Conservation (phyloP, 2,888 invertebrate species). For the Ophioninae sp. region DNA sequence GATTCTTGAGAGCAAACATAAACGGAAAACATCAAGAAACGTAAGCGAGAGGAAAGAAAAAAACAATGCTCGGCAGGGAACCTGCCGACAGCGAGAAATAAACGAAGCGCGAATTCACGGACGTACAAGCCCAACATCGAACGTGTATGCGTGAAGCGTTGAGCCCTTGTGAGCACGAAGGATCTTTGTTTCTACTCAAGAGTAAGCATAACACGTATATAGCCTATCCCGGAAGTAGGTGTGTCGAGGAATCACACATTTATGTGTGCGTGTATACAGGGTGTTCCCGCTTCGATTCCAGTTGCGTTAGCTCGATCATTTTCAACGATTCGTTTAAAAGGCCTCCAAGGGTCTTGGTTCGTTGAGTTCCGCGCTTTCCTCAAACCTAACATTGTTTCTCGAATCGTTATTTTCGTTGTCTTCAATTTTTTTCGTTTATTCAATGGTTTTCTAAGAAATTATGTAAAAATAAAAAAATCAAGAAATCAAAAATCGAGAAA, state of each 20-base stretch:
- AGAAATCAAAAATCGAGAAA: no score
- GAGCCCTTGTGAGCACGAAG: slow-evolving; percentile 47
- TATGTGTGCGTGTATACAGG: background rate
- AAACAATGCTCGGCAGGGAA: background rate
- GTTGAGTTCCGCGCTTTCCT: background rate
- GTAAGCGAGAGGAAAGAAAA: background rate
- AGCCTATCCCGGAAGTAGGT: slow-evolving; percentile 59
- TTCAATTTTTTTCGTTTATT: background rate
- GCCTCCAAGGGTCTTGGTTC: background rate
- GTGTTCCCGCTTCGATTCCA: background rate
- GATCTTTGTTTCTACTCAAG: slow-evolving; percentile 50
- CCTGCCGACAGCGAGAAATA: background rate
- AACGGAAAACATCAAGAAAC: no score
- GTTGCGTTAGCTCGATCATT: background rate
- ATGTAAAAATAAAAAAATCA: no score
- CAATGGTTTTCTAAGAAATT: background rate
- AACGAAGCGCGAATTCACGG: background rate
- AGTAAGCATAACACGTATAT: slow-evolving; percentile 15
- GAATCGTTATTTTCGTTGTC: background rate
- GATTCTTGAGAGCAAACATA: no score
- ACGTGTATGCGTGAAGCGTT: background rate
- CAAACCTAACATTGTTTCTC: background rate
- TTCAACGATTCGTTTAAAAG: background rate
- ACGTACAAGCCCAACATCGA: background rate
- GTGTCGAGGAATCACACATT: slow-evolving; percentile 38